These are phyloP conservation scores for Planococcus citri DNA, from an alignment of 1,140 invertebrate species.

Conservation along the genomic window DNA sequence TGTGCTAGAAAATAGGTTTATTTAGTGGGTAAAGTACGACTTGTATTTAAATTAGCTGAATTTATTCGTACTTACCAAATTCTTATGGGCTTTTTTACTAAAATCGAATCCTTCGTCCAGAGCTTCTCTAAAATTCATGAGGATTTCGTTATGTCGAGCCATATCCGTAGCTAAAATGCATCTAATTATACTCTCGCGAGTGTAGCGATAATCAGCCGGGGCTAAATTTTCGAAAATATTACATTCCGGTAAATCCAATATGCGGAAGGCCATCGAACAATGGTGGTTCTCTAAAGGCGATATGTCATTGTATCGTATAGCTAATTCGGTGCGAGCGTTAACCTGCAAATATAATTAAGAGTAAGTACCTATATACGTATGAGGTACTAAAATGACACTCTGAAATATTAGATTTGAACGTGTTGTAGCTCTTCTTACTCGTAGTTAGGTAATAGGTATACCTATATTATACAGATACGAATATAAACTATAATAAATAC, in stretches of 20 bases:
- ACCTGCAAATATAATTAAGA: conserved; percentile 58
- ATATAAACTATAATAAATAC: no score
- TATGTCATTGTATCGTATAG: conserved; percentile 77
- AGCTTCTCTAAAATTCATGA: conserved; percentile 58
- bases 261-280: conserved; percentile 71
- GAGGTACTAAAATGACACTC: conserved; percentile 41
- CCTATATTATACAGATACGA: no score
- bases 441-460: no score
- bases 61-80: conserved; percentile 59
- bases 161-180: conserved; percentile 78
- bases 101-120: conserved; percentile 56
- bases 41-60: no score
- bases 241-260: conserved; percentile 59
- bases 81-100: conserved; percentile 58
- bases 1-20: no score
- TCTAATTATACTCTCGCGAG: conserved; percentile 68
- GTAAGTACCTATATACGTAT: no score
- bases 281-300: conserved; percentile 82
- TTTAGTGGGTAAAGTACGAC: no score
- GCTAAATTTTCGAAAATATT: conserved; percentile 62
- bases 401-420: neutral
- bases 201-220: conserved; percentile 44
- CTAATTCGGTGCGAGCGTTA: conserved; percentile 72
- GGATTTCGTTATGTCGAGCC: conserved; percentile 76
- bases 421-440: no score